Evolutionary conservation across 2,888 invertebrate species (phyloP), one percentile per base, ranked within the genome.

Genomic region (Saturnia pavonia): DNA sequence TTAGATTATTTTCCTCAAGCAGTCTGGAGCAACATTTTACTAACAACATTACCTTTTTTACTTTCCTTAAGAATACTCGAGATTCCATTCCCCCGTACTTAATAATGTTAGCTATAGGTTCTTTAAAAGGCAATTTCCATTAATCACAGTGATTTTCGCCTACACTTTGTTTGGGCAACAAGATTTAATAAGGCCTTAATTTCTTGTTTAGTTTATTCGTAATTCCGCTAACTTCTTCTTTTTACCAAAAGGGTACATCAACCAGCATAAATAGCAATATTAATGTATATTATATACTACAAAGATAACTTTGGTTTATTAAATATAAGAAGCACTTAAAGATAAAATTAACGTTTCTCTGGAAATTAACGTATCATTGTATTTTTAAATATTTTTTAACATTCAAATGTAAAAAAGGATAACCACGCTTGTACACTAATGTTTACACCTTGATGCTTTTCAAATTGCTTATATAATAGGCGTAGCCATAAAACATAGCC

Each of bases 21-120:
- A 51, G 12, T n/a, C 27, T 48, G 9, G n/a, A 81, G 75, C 74
- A 73, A 73, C 75, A 77, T 76, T 78, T 75, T 79, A 79, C 77
- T 85, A 88, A 91, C 86, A 85, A 83, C 85, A 88, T 91, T 89
- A 87, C 81, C 83, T 86, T 88, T 88, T 88, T 87, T 81, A 83
- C 82, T 84, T 85, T 81, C 81, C 87, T 90, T 88, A 88, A 88
- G 88, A 91, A 91, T 91, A 88, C 86, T 85, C 82, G 78, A 88
- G 82, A 71, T 77, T 77, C 71, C 73, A 71, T 80, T 82, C 81
- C 85, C 86, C 80, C 78, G 76, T 82, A 8, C 54, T 54, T 54
- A 82, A 82, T 80, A 81, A 82, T 80, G 79, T 79, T 80, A 83
- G 83, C 84, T 82, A 84, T 84, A 83, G 80, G 80, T 82, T 83